Percentiles rank a stretch among this genome's conserved stretches.
Evolutionary conservation across 2,797 vertebrate genomes (phyloP).

Genomic region (Crypturellus tataupa): DNA sequence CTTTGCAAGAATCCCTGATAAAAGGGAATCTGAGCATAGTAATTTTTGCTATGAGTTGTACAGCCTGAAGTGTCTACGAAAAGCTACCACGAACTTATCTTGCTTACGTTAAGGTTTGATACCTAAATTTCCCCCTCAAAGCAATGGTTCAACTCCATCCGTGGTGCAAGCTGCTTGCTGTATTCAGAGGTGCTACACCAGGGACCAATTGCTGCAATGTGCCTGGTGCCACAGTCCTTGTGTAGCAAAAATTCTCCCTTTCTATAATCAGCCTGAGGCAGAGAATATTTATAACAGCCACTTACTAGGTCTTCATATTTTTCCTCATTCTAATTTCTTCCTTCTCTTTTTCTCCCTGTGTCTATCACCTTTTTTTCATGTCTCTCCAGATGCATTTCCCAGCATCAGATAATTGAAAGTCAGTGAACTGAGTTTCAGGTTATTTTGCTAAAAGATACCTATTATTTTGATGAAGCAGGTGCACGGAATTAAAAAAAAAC

Average conservation of each 20-base stretch:
- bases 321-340: conserved; percentile 9
- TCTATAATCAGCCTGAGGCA: conserved; percentile 1
- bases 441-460: conserved; percentile 74
- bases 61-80: background rate
- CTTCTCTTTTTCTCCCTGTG: conserved; percentile 23
- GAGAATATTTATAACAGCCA: conserved; percentile 53
- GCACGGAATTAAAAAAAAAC: conserved; percentile 12
- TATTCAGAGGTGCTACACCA: background rate
- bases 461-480: conserved; percentile 79
- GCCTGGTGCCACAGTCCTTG: background rate
- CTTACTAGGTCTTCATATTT: conserved; percentile 41
- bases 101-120: background rate
- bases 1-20: background rate
- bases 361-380: conserved; percentile 49
- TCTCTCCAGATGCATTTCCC: conserved; percentile 64
- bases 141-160: background rate
- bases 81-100: background rate
- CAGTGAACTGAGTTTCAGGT: conserved; percentile 71
- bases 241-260: conserved; percentile 21
- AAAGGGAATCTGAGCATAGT: background rate
- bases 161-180: background rate
- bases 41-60: background rate
- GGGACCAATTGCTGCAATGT: background rate
- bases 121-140: background rate
- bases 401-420: conserved; percentile 73